Base-by-base conservation (phyloP, 2,113 vertebrate genomes). In the Tautogolabrus adspersus region DNA sequence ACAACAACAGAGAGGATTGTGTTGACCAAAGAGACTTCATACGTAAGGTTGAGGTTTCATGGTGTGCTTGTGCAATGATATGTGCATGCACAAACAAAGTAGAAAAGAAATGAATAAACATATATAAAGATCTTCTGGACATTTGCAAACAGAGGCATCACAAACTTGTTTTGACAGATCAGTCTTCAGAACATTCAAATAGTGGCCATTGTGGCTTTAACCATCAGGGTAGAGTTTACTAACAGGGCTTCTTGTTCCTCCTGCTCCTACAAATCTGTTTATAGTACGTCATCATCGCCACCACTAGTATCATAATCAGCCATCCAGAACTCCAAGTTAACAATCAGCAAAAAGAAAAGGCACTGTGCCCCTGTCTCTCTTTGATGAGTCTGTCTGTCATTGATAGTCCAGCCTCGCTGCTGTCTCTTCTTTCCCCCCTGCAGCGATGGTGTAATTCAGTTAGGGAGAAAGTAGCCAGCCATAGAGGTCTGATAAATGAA, bases 391-490 rank as follows among this genome's bases (percentile, higher is more conserved):
- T 23, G 44, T 77, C 82, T 72, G 82, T 64, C 82, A 87, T 19
- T 77, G 87, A 85, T 72, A 57, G 82, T 74, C 77, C 76, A 37
- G 70, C 73, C 46, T 72, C 61, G 57, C 30, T 37, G 49, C 66
- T 21, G 37, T 56, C 79, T 88, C 79, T 22, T 83, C 83, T 81
- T 79, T 58, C 74, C 73, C 60, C 87, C 91, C 86, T 76, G 60
- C 67, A 72, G 92, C 66, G 23, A 77, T 52, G 12, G 55, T 82
- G 76, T 90, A 89, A 91, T 89, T 87, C 70, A 85, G 70, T 91
- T 90, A 88, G 23, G 23, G 69, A 85, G 57, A 91, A 91, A 73
- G 76, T 79, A 86, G 67, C 82, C 69, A 61, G 67, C 5, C 44
- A 68, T 51, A 83, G 72, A 75, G 59, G 56, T 68, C 72, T n/a